Percentiles rank a stretch among this genome's conserved stretches.
phyloP scores from a whole-genome alignment of 2,797 vertebrate species.

The Chelon auratus region DNA sequence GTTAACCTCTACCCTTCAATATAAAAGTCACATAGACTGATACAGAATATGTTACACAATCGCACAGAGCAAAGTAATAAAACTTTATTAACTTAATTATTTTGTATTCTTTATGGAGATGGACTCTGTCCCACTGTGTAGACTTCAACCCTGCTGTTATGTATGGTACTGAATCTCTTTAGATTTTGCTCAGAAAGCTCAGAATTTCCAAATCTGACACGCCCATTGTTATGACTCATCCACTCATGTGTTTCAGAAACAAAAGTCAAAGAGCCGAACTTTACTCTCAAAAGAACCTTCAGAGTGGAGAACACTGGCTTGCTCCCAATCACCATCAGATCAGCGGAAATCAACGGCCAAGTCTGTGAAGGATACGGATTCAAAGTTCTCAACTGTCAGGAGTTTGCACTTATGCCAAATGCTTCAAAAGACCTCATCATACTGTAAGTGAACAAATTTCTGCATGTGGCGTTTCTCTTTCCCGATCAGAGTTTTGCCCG shows the following conservation, averaged over 20 bases:
- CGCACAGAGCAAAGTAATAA: background rate
- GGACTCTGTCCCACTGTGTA: no score
- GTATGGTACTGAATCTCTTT: background rate
- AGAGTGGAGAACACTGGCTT: slow-evolving; percentile 95
- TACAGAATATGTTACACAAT: background rate
- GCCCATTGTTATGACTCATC: background rate
- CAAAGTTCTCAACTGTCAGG: slow-evolving; percentile 97
- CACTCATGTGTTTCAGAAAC: slow-evolving; percentile 80
- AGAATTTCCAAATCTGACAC: background rate
- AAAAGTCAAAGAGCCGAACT: slow-evolving; percentile 94
- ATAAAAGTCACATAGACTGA: background rate
- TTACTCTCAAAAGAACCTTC: slow-evolving; percentile 93
- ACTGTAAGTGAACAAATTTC: slow-evolving; percentile 87
- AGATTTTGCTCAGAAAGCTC: background rate
- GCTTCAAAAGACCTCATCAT: slow-evolving; percentile 95
- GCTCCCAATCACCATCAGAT: slow-evolving; percentile 90
- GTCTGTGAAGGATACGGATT: slow-evolving; percentile 97
- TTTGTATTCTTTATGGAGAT: no score
- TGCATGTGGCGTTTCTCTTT: background rate
- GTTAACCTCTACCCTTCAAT: background rate
- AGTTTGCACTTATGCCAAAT: slow-evolving; percentile 94
- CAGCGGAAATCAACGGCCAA: slow-evolving; percentile 94
- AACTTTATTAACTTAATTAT: no score
- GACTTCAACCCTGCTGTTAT: no score
- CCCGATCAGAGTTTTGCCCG: background rate